These are phyloP conservation scores for Eupelmus urozonus DNA, from an alignment of 2,888 invertebrate species.

Conservation along the genomic window DNA sequence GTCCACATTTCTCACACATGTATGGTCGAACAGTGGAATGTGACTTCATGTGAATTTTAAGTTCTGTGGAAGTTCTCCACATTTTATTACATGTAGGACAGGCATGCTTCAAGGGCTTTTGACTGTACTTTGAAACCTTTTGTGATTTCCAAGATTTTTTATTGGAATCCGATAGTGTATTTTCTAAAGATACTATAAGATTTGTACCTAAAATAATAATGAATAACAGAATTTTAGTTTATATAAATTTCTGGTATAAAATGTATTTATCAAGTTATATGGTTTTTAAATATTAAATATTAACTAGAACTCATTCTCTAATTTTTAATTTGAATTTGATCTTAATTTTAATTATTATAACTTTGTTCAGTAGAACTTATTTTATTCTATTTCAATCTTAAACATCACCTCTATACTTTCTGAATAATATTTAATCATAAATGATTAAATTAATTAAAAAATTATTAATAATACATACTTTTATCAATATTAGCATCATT, in stretches of 20 bases:
- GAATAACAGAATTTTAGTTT: no score
- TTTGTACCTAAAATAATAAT: conserved; percentile 1
- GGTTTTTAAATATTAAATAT: no score
- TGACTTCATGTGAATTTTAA: conserved; percentile 66
- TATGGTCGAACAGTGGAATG: conserved; percentile 69
- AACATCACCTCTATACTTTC: no score
- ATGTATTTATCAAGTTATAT: no score
- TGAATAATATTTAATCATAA: background rate
- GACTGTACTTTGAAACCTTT: conserved; percentile 61
- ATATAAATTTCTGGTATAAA: background rate
- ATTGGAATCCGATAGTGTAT: background rate
- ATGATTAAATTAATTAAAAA: background rate
- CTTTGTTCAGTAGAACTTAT: background rate
- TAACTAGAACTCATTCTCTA: no score
- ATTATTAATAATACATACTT: background rate
- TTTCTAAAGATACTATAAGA: background rate
- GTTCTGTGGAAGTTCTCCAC: conserved; percentile 66
- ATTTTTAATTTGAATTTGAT: no score
- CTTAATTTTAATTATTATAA: no score
- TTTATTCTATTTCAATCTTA: no score
- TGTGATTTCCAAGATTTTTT: conserved; percentile 58
- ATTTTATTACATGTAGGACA: conserved; percentile 68
- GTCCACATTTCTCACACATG: conserved; percentile 80
- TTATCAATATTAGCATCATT: background rate
- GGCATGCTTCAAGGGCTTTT: conserved; percentile 59